Evolutionary conservation across 2,113 vertebrate species (phyloP), one percentile per base, ranked within the genome.

Genomic region (Lates calcarifer): DNA sequence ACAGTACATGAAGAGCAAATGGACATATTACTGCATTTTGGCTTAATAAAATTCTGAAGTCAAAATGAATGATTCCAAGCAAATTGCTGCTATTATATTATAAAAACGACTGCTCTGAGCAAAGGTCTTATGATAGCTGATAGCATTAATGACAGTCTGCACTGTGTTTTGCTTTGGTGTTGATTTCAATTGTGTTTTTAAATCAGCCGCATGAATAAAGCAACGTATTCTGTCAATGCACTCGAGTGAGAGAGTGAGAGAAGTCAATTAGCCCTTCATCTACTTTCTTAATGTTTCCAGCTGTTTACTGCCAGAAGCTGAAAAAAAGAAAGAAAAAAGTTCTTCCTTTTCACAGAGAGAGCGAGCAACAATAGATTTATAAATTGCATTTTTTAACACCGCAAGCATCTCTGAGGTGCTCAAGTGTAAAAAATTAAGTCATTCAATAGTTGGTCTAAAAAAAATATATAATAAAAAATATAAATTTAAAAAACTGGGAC

Each of bases 211-310:
- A 49, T 47, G 29, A 74, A 62, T 67, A 76, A 57, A 61, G 62
- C 17, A 39, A 28, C 18, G 26, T 24, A 58, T 47, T 72, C 35
- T 51, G 29, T 33, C 64, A 2, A 3, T 31, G 28, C 62, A 24
- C 63, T 63, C 5, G 11, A 43, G 28, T 28, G 49, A 67, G 33
- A 9, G 0, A n/a, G n/a, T n/a, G n/a, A 64, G 56, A 60, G n/a
- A 47, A 81, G 71, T 70, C 51, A 39, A 64, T 81, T 80, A 75
- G 28, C 9, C 26, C 11, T 62, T 65, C 22, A 74, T 61, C 33
- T 35, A 18, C 74, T 67, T 37, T 39, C 33, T 39, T 6, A 60
- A 76, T 55, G 20, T 62, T 53, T 77, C 63, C 68, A 74, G 31
- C 45, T 55, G 66, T 64, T 75, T 24, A 18, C 28, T 24, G 57